phyloP scores from a whole-genome alignment of 2,888 invertebrate species.

The Euplexia lucipara region DNA sequence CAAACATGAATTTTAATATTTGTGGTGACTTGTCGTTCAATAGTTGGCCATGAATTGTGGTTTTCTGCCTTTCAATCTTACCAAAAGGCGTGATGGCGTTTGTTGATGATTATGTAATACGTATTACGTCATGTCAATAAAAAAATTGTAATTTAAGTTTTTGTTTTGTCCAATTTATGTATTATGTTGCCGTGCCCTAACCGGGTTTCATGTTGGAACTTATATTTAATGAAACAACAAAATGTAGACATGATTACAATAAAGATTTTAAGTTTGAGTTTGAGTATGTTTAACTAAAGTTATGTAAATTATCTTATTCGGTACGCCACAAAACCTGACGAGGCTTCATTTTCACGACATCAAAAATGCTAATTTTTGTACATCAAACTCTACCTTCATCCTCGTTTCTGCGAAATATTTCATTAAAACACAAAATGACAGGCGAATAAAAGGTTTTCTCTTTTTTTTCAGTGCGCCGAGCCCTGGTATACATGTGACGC shows the following conservation, averaged over 20 bases:
- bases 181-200: too few species aligned
- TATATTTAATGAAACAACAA: too few species aligned
- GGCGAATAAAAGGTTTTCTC: conserved; percentile 84
- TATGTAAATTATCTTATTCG: conserved; percentile 65
- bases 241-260: too few species aligned
- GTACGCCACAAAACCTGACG: conserved; percentile 62
- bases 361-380: conserved; percentile 84
- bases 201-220: too few species aligned
- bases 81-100: conserved; percentile 12
- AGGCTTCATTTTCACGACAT: conserved; percentile 79
- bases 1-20: background rate
- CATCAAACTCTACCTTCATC: conserved; percentile 79
- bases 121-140: too few species aligned
- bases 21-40: background rate
- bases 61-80: conserved; percentile 8
- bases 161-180: too few species aligned
- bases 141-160: too few species aligned
- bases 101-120: too few species aligned
- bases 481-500: conserved; percentile 85
- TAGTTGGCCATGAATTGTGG: background rate
- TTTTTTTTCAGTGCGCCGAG: conserved; percentile 76
- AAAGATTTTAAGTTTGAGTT: too few species aligned
- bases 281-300: conserved; percentile 48
- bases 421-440: conserved; percentile 88
- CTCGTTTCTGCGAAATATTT: conserved; percentile 83